Conservation (phyloP, 2,888 invertebrate genomes). For the Polyploca ridens region DNA sequence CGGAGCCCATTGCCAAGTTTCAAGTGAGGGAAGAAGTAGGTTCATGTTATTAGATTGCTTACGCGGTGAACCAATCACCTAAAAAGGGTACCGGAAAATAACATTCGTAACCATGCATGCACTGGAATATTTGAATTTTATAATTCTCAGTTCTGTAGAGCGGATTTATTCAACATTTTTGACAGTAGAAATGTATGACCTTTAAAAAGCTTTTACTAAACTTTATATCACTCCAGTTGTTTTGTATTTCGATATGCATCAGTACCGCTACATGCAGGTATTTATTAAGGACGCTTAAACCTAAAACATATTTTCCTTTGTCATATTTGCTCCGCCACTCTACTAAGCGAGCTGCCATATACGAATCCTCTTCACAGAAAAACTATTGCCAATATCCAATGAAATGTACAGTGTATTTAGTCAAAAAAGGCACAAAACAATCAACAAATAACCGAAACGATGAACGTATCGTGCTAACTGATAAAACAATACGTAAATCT, state of each 20-base stretch:
- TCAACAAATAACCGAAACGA: too few species aligned
- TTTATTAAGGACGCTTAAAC: too few species aligned
- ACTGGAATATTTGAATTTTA: background rate
- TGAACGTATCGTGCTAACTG: too few species aligned
- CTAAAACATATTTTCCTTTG: background rate
- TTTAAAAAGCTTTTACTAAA: background rate
- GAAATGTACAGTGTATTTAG: background rate
- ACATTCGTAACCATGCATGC: background rate
- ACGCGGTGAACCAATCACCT: background rate
- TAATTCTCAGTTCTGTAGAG: background rate
- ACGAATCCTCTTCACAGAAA: constrained; percentile 7
- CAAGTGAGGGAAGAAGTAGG: background rate
- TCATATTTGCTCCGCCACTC: background rate
- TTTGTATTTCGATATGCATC: background rate
- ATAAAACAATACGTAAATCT: too few species aligned
- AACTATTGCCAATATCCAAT: background rate
- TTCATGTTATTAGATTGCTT: background rate
- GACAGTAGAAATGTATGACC: too few species aligned
- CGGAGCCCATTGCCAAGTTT: background rate
- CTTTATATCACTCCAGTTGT: background rate
- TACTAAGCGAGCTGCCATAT: background rate
- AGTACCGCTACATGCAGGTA: background rate
- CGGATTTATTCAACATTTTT: background rate
- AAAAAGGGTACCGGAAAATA: background rate
- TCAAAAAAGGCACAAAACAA: constrained; percentile 7